Evolutionary conservation across 2,888 invertebrate genomes (phyloP).

Genomic region (Ochropleura plecta): DNA sequence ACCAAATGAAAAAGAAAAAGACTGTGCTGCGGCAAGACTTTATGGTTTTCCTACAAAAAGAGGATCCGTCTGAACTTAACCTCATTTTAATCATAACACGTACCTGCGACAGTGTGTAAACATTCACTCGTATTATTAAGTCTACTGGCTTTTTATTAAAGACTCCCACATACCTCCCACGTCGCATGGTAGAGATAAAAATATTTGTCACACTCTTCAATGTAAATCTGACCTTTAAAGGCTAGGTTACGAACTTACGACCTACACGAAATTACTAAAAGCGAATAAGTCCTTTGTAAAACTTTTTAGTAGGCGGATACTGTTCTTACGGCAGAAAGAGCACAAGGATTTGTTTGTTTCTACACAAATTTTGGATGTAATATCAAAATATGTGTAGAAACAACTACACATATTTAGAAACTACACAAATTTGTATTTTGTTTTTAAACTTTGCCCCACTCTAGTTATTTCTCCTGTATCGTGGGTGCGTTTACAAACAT

Average conservation of each 20-base stretch:
- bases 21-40: background rate
- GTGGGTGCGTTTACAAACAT: no score
- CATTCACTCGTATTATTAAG: background rate
- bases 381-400: no score
- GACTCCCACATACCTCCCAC: slow-evolving; percentile 35
- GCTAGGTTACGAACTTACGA: background rate
- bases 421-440: no score
- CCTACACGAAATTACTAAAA: slow-evolving; percentile 19
- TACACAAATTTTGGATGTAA: background rate
- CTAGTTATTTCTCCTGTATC: no score
- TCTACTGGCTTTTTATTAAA: slow-evolving; percentile 10
- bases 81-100: background rate
- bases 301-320: background rate
- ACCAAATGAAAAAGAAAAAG: background rate
- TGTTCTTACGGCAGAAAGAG: background rate
- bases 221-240: slow-evolving; percentile 25
- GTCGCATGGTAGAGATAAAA: background rate
- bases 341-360: background rate
- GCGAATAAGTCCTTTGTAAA: background rate
- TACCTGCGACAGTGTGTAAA: background rate
- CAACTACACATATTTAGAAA: no score
- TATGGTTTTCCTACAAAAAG: background rate
- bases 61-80: slow-evolving; percentile 1
- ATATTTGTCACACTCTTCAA: slow-evolving; percentile 11
- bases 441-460: no score